Evolutionary conservation across 2,888 invertebrate genomes (phyloP).

Genomic region (Clivina fossor): DNA sequence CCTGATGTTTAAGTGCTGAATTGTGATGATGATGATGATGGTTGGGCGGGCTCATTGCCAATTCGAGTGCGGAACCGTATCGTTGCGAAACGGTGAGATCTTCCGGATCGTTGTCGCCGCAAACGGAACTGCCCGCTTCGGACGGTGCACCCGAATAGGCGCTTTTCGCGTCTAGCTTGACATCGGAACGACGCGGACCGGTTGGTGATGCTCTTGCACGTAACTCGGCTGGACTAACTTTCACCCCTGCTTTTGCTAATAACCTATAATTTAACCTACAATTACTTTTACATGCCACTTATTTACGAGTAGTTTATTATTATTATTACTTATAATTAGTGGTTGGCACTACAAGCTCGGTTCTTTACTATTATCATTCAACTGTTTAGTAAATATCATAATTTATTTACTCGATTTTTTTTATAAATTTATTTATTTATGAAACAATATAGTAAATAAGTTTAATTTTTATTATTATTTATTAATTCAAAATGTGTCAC

Average conservation of each 20-base stretch:
- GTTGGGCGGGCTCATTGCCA: constrained; percentile 58
- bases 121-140: constrained; percentile 70
- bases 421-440: no score
- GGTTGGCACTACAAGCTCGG: no score
- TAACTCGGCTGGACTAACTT: constrained; percentile 80
- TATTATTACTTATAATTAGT: no score
- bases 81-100: constrained; percentile 72
- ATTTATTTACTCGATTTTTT: no score
- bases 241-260: constrained; percentile 85
- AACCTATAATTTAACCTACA: constrained; percentile 57
- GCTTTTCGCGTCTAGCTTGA: constrained; percentile 76
- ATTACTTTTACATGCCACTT: constrained; percentile 4
- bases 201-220: constrained; percentile 85
- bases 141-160: constrained; percentile 66
- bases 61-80: constrained; percentile 48
- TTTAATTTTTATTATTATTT: no score
- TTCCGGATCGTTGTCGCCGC: constrained; percentile 81
- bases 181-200: constrained; percentile 74
- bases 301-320: no score
- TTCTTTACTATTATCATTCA: no score
- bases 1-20: constrained; percentile 51
- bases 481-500: no score
- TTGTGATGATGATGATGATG: constrained; percentile 42
- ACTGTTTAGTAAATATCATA: no score
- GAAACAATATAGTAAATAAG: no score